Base-by-base conservation (phyloP, 64 coral and sea anemone genomes). In the Dendronephthya gigantea region DNA sequence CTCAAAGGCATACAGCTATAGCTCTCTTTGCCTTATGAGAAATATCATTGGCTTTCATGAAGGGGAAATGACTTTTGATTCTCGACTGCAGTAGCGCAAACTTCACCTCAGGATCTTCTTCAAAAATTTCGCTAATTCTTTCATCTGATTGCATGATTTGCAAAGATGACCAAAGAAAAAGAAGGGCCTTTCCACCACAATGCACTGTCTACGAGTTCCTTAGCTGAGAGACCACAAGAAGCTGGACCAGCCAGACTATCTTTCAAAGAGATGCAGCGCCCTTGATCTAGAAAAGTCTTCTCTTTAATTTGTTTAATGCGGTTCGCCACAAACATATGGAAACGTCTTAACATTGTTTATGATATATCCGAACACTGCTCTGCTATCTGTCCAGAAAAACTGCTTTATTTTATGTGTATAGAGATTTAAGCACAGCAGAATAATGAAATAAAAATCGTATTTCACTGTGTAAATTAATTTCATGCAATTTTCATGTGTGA, bases 301-400 rank as follows among this genome's bases (percentile, higher is more conserved):
- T 89, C 40, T 22, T 68, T 76, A n/a, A 89, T 89, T 68, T 89
- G 79, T 32, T 89, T 81, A 14, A 89, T 51, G 9, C 88, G 81
- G 25, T 89, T 89, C 15, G 76, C 83, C 88, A 68, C 68, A 83
- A n/a, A n/a, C n/a, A n/a, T n/a, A n/a, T n/a, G n/a, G n/a, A n/a
- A n/a, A n/a, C n/a, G n/a, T n/a, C n/a, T n/a, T n/a, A n/a, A 66
- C 72, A 10, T 27, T n/a, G 43, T 82, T 88, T 27, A 31, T 47
- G 25, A 82, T 88, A 39, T 88, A 82, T 12, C 52, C 59, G 0
- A 62, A 23, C 10, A 62, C 55, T 23, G 25, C 55, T 62, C 25
- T 62, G 4, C 55, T 62, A 23, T 62, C 55, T n/a, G 55, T 62
- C 55, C 55, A 62, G 25, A 62, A 22, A 13, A 62, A 2, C 25